These are phyloP conservation scores for Paramisgurnus dabryanus DNA, from an alignment of 2,113 vertebrate genomes.

Conservation along the genomic window DNA sequence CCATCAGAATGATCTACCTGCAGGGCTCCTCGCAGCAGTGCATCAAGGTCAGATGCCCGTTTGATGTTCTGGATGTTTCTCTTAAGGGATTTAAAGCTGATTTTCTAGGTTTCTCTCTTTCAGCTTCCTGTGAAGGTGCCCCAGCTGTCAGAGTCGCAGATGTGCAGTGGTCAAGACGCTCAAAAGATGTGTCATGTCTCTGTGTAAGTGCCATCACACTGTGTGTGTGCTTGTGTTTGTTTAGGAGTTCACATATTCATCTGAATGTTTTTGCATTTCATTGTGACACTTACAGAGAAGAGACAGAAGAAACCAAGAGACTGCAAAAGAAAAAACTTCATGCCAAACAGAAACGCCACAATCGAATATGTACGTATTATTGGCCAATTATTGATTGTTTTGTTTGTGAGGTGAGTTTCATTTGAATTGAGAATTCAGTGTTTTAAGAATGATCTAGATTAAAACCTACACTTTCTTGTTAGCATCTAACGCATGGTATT, in stretches of 20 bases:
- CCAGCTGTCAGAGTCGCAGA: constrained; percentile 51
- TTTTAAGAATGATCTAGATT: not conserved
- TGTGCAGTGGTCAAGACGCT: constrained; percentile 61
- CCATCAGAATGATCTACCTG: constrained; percentile 84
- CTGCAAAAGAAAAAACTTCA: constrained; percentile 40
- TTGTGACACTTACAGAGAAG: constrained; percentile 23
- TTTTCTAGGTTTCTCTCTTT: constrained; percentile 8
- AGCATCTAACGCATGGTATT: no score
- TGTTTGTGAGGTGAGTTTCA: not conserved
- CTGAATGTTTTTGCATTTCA: not conserved
- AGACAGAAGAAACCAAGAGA: constrained; percentile 47
- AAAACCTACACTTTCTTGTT: not conserved
- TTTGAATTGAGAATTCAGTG: not conserved
- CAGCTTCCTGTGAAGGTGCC: constrained; percentile 70
- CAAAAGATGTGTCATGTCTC: constrained; percentile 53
- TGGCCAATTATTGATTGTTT: not conserved
- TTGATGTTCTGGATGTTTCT: not conserved
- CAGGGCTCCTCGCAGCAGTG: constrained; percentile 69
- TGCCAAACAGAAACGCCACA: constrained; percentile 65
- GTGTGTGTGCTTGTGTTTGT: not conserved
- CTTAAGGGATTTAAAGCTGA: not conserved
- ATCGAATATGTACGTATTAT: constrained; percentile 67
- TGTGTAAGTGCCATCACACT: constrained; percentile 59
- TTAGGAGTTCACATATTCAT: not conserved
- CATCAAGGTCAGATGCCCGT: constrained; percentile 65